phyloP scores from a whole-genome alignment of 1,140 invertebrate species.

The Monomorium pharaonis region DNA sequence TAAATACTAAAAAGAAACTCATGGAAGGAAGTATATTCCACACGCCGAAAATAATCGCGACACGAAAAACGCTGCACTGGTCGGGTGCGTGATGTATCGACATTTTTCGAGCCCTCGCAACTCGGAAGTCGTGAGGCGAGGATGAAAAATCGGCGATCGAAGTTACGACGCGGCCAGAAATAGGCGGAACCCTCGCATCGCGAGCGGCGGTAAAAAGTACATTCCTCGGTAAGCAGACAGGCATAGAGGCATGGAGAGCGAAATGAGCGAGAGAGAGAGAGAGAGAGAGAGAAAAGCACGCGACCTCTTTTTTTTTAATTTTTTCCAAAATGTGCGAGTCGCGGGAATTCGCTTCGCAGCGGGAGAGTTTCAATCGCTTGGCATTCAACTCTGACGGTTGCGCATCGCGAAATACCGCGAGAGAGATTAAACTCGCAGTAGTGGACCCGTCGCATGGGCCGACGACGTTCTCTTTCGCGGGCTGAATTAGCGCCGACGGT shows the following conservation, averaged over 20 bases:
- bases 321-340: not conserved
- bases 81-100: constrained; percentile 12
- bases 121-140: constrained; percentile 36
- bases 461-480: not conserved
- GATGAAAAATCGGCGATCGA: constrained; percentile 64
- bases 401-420: no score
- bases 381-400: no score
- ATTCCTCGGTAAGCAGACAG: constrained; percentile 6
- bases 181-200: constrained; percentile 27
- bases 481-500: constrained; percentile 6
- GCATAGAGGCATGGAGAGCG: no score
- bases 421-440: not conserved
- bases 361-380: not conserved
- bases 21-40: not conserved
- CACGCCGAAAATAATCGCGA: not conserved
- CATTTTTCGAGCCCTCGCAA: constrained; percentile 32
- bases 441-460: not conserved
- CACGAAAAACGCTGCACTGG: not conserved
- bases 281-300: not conserved
- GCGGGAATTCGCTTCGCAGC: not conserved
- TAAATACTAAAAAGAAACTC: not conserved
- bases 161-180: constrained; percentile 66
- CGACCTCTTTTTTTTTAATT: not conserved
- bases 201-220: constrained; percentile 39
- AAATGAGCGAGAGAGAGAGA: not conserved